A percentile compares a stretch with the other conserved stretches of the same genome.
Conservation (phyloP, 2,113 vertebrate genomes). For the Pomatostomus ruficeps region DNA sequence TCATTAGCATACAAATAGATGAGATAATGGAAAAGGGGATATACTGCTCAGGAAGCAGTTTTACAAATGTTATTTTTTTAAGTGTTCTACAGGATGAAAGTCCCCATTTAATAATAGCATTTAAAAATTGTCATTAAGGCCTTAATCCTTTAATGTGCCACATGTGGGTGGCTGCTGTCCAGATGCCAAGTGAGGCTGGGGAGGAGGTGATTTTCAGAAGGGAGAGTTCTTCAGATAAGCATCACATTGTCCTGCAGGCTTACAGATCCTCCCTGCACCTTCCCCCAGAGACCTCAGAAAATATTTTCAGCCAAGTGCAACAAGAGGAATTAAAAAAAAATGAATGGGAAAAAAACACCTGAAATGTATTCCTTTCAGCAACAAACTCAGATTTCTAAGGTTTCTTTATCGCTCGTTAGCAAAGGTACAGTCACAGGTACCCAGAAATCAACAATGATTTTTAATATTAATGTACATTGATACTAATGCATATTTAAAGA, state of each 20-base stretch:
- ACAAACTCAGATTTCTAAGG: background rate
- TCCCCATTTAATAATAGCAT: background rate
- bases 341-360: background rate
- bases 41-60: slow-evolving; percentile 5
- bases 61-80: slow-evolving; percentile 28
- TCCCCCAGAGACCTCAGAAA: background rate
- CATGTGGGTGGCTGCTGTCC: background rate
- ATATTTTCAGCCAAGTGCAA: background rate
- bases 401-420: background rate
- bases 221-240: background rate
- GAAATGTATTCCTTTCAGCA: background rate
- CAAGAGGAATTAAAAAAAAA: background rate
- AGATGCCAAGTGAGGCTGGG: background rate
- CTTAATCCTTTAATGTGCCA: background rate
- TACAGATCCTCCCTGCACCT: background rate
- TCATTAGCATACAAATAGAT: slow-evolving; percentile 40
- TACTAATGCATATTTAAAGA: slow-evolving; percentile 25
- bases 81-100: slow-evolving; percentile 2
- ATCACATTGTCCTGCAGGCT: background rate
- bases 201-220: background rate
- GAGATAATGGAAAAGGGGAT: slow-evolving; percentile 33
- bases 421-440: background rate
- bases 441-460: background rate
- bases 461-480: background rate
- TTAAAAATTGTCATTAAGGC: background rate